Base-by-base conservation (phyloP, 2,888 invertebrate species). In the Hydropsyche betteni region DNA sequence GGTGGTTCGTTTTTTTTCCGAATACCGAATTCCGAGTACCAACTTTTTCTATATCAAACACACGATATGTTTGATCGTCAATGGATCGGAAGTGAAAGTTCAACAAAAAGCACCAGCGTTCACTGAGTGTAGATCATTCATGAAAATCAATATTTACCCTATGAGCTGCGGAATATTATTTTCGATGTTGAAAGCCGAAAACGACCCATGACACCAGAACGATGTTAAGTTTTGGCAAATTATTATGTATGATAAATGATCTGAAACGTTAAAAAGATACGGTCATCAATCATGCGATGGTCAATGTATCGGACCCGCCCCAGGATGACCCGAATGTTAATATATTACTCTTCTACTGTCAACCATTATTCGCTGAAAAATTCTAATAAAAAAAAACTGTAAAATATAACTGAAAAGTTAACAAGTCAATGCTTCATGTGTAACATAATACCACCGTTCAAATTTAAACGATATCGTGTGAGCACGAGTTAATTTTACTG, bases 221-320 rank as follows among this genome's bases (percentile, higher is more conserved):
- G 58, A 24, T 58, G 58, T 58, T 58, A 58, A 58, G 58, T 24
- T 58, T 58, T 24, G 58, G 58, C 58, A 58, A 58, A 58, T 58
- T 58, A 14, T 16, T 58, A 14, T 16, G 44, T 44, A 44, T 58
- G 14, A 58, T 58, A 58, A 58, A 58, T 58, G 58, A 58, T 58
- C 44, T 44, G 4, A 44, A 58, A 58, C 58, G 16, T 4, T 24
- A n/a, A 53, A 53, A 16, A 58, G 24, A 58, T 24, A 58, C 14
- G 24, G 58, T 58, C 58, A 58, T 58, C 58, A 58, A 58, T 58
- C 58, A 58, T 16, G 16, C 14, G 58, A 58, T 24, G 58, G 58
- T 58, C 58, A 58, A 58, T 58, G 58, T 58, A 58, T 58, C 58
- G 58, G 58, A 58, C 58, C 14, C 58, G 58, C 58, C 16, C 44